A percentile compares a stretch with the other conserved stretches of the same genome.
Evolutionary conservation across 2,113 vertebrate species (phyloP).

Genomic region (Circaetus gallicus): DNA sequence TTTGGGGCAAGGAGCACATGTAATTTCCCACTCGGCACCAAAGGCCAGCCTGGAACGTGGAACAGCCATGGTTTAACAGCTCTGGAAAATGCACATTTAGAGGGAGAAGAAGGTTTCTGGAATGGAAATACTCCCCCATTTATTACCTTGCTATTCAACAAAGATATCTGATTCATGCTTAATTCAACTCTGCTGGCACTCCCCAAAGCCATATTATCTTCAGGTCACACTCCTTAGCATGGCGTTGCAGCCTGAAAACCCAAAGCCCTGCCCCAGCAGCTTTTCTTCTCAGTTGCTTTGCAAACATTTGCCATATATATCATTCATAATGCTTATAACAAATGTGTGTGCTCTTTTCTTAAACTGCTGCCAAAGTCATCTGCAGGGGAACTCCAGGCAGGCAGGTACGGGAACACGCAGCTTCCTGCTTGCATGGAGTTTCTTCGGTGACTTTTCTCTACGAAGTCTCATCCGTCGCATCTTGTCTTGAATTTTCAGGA

Average conservation of each 20-base stretch:
- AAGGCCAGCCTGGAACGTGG: background rate
- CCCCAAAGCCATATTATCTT: background rate
- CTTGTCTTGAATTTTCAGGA: background rate
- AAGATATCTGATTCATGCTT: background rate
- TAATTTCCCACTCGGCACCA: background rate
- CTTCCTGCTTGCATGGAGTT: background rate
- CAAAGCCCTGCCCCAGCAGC: background rate
- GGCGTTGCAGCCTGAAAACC: background rate
- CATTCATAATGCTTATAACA: background rate
- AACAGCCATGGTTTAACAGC: background rate
- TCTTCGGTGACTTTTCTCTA: background rate
- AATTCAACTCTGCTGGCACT: background rate
- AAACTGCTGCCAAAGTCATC: background rate
- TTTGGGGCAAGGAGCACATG: background rate
- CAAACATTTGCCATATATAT: conserved; percentile 24
- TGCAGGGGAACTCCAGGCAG: background rate
- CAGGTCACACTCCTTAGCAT: background rate
- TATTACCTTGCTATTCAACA: background rate
- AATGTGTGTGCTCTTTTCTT: background rate
- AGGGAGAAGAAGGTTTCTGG: background rate
- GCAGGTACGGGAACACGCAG: background rate
- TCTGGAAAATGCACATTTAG: background rate
- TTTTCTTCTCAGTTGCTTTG: conserved; percentile 2
- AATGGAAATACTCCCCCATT: background rate
- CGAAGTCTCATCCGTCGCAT: background rate